phyloP scores from a whole-genome alignment of 2,113 vertebrate species.

The Lagenorhynchus albirostris region DNA sequence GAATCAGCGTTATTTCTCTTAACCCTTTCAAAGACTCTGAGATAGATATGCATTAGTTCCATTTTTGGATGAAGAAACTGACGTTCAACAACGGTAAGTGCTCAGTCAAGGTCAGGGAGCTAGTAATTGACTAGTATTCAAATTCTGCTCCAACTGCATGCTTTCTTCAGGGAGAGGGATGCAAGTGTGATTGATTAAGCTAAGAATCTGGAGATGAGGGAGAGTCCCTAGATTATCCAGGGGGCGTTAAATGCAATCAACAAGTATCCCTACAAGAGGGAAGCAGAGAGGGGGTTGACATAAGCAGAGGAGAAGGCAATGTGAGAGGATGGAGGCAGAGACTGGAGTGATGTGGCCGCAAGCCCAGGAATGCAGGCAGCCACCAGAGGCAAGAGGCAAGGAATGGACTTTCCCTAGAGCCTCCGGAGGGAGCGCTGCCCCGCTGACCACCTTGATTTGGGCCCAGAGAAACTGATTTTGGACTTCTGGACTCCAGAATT shows the following conservation, averaged over 20 bases:
- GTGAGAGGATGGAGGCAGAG: neutral
- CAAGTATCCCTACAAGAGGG: neutral
- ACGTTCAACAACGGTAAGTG: neutral
- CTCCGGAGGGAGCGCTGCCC: neutral
- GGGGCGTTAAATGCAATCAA: neutral
- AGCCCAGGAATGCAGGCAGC: neutral
- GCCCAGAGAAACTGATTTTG: neutral
- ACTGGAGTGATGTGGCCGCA: rapidly evolving
- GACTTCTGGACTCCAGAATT: neutral
- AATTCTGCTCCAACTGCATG: neutral
- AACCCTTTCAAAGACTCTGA: neutral
- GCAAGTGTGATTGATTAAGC: neutral
- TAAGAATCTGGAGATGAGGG: neutral
- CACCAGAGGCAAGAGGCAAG: no score
- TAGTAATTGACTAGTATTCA: neutral
- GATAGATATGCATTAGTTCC: neutral
- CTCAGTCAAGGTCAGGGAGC: neutral
- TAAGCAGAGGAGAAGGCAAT: neutral
- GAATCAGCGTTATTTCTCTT: neutral
- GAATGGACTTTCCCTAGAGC: rapidly evolving
- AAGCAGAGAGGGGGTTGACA: rapidly evolving
- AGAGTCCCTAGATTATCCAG: neutral
- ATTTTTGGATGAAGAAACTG: neutral
- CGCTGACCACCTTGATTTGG: neutral
- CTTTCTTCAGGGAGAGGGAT: neutral